Percentiles rank a stretch among this genome's conserved stretches.
These are phyloP conservation scores for Emmelina monodactyla DNA, from an alignment of 2,888 invertebrate species.

Conservation along the genomic window DNA sequence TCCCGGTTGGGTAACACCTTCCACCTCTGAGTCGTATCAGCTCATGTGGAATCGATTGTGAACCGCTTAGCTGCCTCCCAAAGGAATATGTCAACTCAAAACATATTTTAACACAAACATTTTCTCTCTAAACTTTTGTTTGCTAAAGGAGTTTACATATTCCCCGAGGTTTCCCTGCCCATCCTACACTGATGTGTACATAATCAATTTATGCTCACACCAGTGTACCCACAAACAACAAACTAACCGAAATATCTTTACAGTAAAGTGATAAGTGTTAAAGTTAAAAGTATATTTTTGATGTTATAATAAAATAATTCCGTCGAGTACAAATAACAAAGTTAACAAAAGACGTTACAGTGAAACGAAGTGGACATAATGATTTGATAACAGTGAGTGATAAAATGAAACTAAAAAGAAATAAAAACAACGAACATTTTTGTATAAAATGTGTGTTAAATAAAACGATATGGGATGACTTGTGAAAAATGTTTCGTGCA, in stretches of 20 bases:
- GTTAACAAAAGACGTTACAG: slow-evolving; percentile 4
- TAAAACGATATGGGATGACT: slow-evolving; percentile 66
- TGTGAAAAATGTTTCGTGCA: slow-evolving; percentile 57
- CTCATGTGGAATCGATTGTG: slow-evolving; percentile 55
- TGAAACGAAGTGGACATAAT: slow-evolving; percentile 34
- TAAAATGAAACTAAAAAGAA: slow-evolving; percentile 44
- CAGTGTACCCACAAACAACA: slow-evolving; percentile 25
- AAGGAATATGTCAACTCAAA: slow-evolving; percentile 30
- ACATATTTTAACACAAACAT: neutral
- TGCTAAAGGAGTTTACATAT: neutral
- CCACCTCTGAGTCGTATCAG: slow-evolving; percentile 52
- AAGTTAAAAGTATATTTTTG: slow-evolving; percentile 43
- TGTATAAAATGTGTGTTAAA: slow-evolving; percentile 43
- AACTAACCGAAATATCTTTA: slow-evolving; percentile 23
- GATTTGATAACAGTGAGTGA: slow-evolving; percentile 31
- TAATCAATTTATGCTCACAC: slow-evolving; percentile 48
- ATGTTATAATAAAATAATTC: slow-evolving; percentile 47
- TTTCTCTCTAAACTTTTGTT: neutral
- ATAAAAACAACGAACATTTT: slow-evolving; percentile 34
- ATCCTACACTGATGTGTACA: slow-evolving; percentile 40
- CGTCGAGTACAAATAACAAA: slow-evolving; percentile 44
- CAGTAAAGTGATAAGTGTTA: slow-evolving; percentile 51
- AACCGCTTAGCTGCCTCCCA: slow-evolving; percentile 61
- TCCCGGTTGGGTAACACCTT: slow-evolving; percentile 57
- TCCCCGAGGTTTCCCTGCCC: slow-evolving; percentile 36